These are phyloP conservation scores for Cheirogaleus major DNA, from an alignment of 2,797 vertebrate species.

Conservation along the genomic window DNA sequence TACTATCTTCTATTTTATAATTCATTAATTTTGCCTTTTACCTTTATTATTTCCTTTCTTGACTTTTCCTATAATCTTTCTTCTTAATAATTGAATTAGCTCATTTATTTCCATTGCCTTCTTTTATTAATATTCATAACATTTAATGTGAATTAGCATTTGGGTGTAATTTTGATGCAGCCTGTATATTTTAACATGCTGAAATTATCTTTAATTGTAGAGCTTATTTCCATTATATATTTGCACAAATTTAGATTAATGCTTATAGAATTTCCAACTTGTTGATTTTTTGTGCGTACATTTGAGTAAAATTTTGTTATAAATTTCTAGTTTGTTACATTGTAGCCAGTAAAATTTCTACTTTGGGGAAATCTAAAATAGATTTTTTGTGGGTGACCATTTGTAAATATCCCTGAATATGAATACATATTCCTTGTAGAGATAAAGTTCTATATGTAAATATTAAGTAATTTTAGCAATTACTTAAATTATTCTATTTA, in stretches of 20 bases:
- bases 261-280: background rate
- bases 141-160: background rate
- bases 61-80: background rate
- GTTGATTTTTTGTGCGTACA: background rate
- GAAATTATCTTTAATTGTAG: background rate
- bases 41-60: background rate
- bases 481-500: background rate
- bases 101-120: constrained; percentile 3
- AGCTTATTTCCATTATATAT: background rate
- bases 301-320: background rate
- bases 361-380: background rate
- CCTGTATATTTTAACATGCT: background rate
- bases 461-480: constrained; percentile 4
- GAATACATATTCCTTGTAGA: background rate
- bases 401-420: background rate
- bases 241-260: background rate
- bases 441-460: background rate
- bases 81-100: background rate
- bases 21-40: constrained; percentile 27
- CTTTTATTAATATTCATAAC: background rate
- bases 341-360: background rate
- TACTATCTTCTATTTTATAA: constrained; percentile 18
- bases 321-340: background rate
- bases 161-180: background rate
- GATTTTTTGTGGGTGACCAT: background rate